phyloP scores from a whole-genome alignment of 2,888 invertebrate species.

The Chironomus tentans region DNA sequence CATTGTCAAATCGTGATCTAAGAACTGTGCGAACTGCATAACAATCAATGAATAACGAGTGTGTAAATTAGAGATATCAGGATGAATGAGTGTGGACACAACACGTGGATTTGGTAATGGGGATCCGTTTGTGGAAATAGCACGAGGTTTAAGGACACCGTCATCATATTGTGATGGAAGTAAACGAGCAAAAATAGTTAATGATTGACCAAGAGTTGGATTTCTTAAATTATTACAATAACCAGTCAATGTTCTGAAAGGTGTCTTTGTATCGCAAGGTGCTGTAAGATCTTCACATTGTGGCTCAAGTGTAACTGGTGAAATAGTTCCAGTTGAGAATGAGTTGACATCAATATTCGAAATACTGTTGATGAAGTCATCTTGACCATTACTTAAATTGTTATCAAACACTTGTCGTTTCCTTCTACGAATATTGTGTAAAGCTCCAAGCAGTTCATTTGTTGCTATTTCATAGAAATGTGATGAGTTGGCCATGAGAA shows the following conservation, averaged over 20 bases:
- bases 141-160: conserved; percentile 73
- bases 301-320: conserved; percentile 51
- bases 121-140: conserved; percentile 62
- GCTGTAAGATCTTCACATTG: conserved; percentile 61
- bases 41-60: conserved; percentile 81
- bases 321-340: conserved; percentile 52
- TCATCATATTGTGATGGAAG: conserved; percentile 83
- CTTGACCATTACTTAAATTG: conserved; percentile 46
- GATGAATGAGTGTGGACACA: conserved; percentile 81
- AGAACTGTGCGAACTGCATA: conserved; percentile 91
- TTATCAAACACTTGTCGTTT: conserved; percentile 68
- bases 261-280: conserved; percentile 61
- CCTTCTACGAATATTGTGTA: conserved; percentile 46
- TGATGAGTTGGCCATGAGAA: conserved; percentile 76
- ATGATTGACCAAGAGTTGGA: conserved; percentile 71
- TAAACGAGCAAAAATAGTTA: conserved; percentile 76
- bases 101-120: conserved; percentile 76
- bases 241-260: conserved; percentile 64
- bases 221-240: conserved; percentile 82
- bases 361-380: conserved; percentile 65
- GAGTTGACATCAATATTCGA: conserved; percentile 70
- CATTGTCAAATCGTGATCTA: conserved; percentile 91
- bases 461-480: conserved; percentile 79
- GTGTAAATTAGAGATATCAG: conserved; percentile 83
- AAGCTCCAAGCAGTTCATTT: conserved; percentile 68